These are phyloP conservation scores for Tolypeutes matacus DNA, from an alignment of 2,797 vertebrate species.

Conservation along the genomic window DNA sequence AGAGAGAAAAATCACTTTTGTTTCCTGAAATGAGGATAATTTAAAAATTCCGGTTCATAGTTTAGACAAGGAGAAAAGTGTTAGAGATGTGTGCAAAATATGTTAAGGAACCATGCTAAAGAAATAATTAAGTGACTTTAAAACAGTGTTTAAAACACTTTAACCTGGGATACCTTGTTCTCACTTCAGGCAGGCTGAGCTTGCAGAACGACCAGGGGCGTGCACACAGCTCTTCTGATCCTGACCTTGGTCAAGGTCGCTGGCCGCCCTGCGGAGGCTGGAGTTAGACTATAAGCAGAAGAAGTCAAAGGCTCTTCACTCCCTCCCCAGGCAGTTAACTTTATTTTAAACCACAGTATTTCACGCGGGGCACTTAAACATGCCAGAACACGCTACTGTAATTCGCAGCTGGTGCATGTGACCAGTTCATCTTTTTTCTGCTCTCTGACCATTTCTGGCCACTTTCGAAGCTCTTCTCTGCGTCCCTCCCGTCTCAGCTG, in stretches of 20 bases:
- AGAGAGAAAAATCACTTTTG: background rate
- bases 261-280: background rate
- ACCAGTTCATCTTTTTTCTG: background rate
- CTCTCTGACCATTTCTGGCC: background rate
- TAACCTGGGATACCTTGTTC: background rate
- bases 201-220: background rate
- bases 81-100: background rate
- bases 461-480: background rate
- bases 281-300: background rate
- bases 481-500: background rate
- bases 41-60: background rate
- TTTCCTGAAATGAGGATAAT: slow-evolving; percentile 43
- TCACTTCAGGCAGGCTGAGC: background rate
- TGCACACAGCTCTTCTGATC: slow-evolving; percentile 18
- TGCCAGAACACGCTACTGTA: background rate
- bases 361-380: background rate
- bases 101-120: slow-evolving; percentile 16
- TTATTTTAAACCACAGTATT: slow-evolving; percentile 56
- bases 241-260: background rate
- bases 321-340: background rate
- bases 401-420: background rate
- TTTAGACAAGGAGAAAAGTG: slow-evolving; percentile 36
- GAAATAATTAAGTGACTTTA: background rate
- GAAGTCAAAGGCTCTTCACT: background rate
- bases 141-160: slow-evolving; percentile 31